Evolutionary conservation across 1,140 invertebrate genomes (phyloP).

Genomic region (Planococcus citri): DNA sequence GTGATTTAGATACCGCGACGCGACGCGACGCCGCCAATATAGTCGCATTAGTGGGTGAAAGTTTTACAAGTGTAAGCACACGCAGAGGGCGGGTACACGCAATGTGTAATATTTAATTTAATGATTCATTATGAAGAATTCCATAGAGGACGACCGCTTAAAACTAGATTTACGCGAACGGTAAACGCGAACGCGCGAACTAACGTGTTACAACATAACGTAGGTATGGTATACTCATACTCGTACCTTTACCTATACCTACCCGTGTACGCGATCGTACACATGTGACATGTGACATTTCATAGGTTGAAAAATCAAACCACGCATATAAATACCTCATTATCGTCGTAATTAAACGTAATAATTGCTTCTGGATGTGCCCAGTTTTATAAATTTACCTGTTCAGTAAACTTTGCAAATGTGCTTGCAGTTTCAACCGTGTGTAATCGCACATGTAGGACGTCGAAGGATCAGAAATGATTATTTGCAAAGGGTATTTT

Average conservation of each 20-base stretch:
- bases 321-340: neutral
- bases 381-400: too few species aligned
- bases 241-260: too few species aligned
- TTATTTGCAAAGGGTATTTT: too few species aligned
- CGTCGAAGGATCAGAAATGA: too few species aligned
- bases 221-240: too few species aligned
- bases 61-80: neutral
- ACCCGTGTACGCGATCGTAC: too few species aligned
- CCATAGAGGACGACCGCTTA: neutral
- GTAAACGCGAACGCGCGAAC: neutral
- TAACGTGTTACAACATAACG: neutral
- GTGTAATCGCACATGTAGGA: too few species aligned
- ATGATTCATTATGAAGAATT: conserved; percentile 6
- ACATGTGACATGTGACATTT: neutral
- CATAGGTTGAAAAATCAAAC: neutral
- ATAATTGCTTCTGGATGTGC: too few species aligned
- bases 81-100: neutral
- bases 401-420: too few species aligned
- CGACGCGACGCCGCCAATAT: too few species aligned
- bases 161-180: neutral
- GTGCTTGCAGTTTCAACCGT: too few species aligned
- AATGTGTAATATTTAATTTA: neutral
- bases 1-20: neutral
- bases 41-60: conserved; percentile 1
- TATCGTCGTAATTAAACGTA: neutral